phyloP scores from a whole-genome alignment of 2,888 invertebrate species.

The Hypomecis atomaria region DNA sequence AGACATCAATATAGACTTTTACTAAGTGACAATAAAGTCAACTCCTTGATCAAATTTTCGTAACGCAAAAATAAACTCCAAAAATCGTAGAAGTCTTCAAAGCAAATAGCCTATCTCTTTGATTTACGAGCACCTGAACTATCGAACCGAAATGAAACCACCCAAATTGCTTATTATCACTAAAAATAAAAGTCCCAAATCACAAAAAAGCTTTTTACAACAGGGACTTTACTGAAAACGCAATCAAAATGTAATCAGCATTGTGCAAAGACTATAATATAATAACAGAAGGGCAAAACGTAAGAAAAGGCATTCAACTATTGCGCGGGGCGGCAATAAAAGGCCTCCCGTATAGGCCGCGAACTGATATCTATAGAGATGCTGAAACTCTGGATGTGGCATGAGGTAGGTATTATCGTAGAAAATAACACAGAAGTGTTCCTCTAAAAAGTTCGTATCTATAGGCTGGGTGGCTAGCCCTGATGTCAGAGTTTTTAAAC shows the following conservation, averaged over 20 bases:
- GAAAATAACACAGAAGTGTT: neutral
- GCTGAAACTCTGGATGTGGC: slow-evolving; percentile 22
- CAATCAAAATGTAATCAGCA: slow-evolving; percentile 36
- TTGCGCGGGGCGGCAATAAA: slow-evolving; percentile 36
- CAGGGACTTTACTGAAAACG: slow-evolving; percentile 21
- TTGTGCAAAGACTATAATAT: slow-evolving; percentile 35
- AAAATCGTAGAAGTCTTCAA: neutral
- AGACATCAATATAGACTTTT: no score
- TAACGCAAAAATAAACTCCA: neutral
- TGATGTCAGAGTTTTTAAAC: no score
- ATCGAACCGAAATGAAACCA: neutral
- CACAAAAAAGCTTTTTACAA: slow-evolving; percentile 13
- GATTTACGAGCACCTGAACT: slow-evolving; percentile 7
- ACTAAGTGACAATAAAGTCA: neutral
- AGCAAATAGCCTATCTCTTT: neutral
- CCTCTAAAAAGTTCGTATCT: neutral
- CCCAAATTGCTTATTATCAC: slow-evolving; percentile 5
- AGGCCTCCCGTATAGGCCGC: slow-evolving; percentile 35
- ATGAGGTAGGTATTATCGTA: neutral
- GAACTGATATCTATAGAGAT: slow-evolving; percentile 29
- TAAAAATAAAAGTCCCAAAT: slow-evolving; percentile 4
- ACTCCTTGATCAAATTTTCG: neutral
- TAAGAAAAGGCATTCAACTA: slow-evolving; percentile 37
- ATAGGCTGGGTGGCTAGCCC: neutral
- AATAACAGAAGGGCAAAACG: slow-evolving; percentile 34